phyloP scores from a whole-genome alignment of 2,113 vertebrate species.

The Syrmaticus mikado region DNA sequence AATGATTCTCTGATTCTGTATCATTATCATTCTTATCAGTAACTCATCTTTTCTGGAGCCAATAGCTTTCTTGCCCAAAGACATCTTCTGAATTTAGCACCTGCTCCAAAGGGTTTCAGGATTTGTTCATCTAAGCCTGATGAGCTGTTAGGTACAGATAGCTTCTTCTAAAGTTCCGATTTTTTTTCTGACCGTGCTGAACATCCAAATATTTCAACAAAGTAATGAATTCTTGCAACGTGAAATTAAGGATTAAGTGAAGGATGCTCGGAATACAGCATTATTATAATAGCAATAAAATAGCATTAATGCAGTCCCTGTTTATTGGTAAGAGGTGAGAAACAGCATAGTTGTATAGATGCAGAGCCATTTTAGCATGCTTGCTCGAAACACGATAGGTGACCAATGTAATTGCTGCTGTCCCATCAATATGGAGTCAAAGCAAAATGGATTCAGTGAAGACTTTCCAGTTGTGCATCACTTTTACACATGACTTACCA shows the following conservation, averaged over 20 bases:
- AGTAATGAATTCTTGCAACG: neutral
- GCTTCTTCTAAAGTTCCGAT: neutral
- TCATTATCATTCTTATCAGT: conserved; percentile 72
- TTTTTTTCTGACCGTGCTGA: neutral
- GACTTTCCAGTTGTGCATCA: neutral
- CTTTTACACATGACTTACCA: neutral
- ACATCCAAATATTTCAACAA: neutral
- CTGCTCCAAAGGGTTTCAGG: neutral
- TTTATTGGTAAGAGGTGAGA: neutral
- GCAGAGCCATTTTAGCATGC: neutral
- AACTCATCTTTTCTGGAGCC: conserved; percentile 31
- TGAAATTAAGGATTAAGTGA: neutral
- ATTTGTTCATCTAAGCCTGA: neutral
- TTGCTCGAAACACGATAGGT: neutral
- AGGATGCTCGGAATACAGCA: neutral
- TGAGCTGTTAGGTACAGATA: neutral
- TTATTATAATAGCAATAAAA: neutral
- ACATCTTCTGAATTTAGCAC: neutral
- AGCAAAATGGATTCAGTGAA: neutral
- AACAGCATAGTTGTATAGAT: neutral
- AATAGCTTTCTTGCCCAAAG: neutral
- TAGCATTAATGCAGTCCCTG: neutral
- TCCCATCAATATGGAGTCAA: neutral
- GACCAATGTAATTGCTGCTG: neutral
- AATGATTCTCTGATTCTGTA: neutral